Evolutionary conservation across 2,888 invertebrate species (phyloP).

Genomic region (Drosophila nr. perissopoda): DNA sequence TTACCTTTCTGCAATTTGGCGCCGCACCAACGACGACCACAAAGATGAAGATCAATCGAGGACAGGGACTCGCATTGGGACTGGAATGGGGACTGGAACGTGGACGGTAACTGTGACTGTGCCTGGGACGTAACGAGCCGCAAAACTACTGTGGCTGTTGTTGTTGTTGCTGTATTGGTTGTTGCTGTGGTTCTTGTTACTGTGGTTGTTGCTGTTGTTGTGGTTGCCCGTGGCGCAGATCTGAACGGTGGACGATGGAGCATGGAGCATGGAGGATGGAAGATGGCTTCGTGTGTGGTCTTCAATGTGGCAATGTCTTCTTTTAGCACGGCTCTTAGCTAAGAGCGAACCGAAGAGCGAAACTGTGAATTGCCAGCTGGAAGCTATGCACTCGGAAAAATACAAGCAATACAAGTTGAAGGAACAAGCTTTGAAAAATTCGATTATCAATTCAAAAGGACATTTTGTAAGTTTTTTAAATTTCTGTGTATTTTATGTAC

Average conservation of each 20-base stretch:
- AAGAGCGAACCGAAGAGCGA: slow-evolving; percentile 31
- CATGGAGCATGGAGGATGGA: slow-evolving; percentile 5
- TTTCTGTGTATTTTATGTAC: background rate
- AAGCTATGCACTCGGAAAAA: background rate
- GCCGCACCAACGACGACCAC: slow-evolving; percentile 58
- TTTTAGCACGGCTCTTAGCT: slow-evolving; percentile 54
- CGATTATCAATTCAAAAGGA: background rate
- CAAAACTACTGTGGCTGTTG: slow-evolving; percentile 71
- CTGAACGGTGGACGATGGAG: slow-evolving; percentile 14
- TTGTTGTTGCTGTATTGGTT: slow-evolving; percentile 24
- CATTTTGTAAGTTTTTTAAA: background rate
- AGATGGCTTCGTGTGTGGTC: slow-evolving; percentile 76
- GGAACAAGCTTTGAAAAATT: background rate
- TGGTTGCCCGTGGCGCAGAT: slow-evolving; percentile 64
- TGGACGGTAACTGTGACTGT: slow-evolving; percentile 8
- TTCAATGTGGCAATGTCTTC: slow-evolving; percentile 65
- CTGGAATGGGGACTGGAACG: background rate
- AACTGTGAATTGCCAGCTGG: background rate
- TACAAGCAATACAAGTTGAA: background rate
- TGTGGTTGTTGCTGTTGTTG: slow-evolving; percentile 33
- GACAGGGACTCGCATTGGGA: slow-evolving; percentile 4
- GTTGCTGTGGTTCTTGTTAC: slow-evolving; percentile 26
- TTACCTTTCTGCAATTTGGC: slow-evolving; percentile 75
- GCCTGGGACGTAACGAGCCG: slow-evolving; percentile 66
- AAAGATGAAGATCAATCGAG: slow-evolving; percentile 29